A percentile compares a stretch with the other conserved stretches of the same genome.
Evolutionary conservation across 2,113 vertebrate species (phyloP).

Genomic region (Lycaon pictus): DNA sequence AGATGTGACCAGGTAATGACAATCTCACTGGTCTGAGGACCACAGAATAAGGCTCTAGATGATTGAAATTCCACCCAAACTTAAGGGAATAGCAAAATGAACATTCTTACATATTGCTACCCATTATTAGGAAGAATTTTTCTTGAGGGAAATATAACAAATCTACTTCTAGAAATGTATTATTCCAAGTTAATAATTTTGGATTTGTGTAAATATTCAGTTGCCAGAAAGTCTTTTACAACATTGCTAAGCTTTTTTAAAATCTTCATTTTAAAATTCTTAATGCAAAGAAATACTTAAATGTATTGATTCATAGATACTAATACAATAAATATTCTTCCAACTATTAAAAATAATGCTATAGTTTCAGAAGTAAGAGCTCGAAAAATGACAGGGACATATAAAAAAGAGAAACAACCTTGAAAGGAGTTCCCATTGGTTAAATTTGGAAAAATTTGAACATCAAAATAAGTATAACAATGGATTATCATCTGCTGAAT

Average conservation of each 20-base stretch:
- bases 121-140: not conserved
- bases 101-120: constrained; percentile 27
- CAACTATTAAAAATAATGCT: constrained; percentile 32
- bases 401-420: not conserved
- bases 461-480: constrained; percentile 23
- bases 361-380: not conserved
- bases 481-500: constrained; percentile 7
- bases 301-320: constrained; percentile 19
- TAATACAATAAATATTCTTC: not conserved
- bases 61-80: constrained; percentile 38
- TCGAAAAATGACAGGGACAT: not conserved
- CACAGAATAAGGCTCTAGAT: not conserved
- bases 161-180: constrained; percentile 34
- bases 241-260: constrained; percentile 22
- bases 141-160: constrained; percentile 4
- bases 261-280: not conserved
- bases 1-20: not conserved
- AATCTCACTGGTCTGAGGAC: not conserved
- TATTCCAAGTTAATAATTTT: constrained; percentile 39
- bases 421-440: not conserved
- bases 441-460: not conserved
- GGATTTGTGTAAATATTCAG: constrained; percentile 5
- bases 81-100: not conserved
- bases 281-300: constrained; percentile 21
- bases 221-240: not conserved